These are phyloP conservation scores for Stenopsyche tienmushanensis DNA, from an alignment of 1,140 invertebrate species.

Conservation along the genomic window DNA sequence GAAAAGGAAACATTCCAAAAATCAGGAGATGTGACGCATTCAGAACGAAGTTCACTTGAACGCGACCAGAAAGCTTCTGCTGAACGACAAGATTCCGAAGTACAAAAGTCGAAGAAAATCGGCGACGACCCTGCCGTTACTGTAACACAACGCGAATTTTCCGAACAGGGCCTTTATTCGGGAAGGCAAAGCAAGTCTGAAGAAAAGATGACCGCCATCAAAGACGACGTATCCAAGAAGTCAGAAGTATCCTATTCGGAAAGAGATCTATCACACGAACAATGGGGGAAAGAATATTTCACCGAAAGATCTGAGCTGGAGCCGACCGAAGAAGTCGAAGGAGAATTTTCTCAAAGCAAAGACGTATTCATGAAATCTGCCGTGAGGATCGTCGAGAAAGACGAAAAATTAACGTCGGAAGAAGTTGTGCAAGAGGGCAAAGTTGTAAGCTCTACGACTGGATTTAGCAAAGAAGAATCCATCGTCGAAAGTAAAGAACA, in stretches of 20 bases:
- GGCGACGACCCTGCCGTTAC: not conserved
- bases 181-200: conserved; percentile 56
- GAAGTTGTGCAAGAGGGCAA: conserved; percentile 55
- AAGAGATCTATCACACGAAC: conserved; percentile 54
- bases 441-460: conserved; percentile 51
- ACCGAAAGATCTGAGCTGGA: conserved; percentile 52
- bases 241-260: conserved; percentile 56
- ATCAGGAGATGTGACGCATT: conserved; percentile 53
- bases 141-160: conserved; percentile 49
- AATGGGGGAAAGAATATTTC: conserved; percentile 58
- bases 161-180: conserved; percentile 53
- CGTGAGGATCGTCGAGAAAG: conserved; percentile 53
- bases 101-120: conserved; percentile 51
- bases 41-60: conserved; percentile 52
- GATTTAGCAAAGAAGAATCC: conserved; percentile 56
- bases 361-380: conserved; percentile 49
- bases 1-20: conserved; percentile 51
- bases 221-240: conserved; percentile 55
- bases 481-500: conserved; percentile 56
- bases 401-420: conserved; percentile 50
- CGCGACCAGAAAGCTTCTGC: conserved; percentile 53
- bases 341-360: conserved; percentile 47
- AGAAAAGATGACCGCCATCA: conserved; percentile 55
- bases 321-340: conserved; percentile 44
- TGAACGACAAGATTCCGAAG: conserved; percentile 52